Percentiles rank a stretch among this genome's conserved stretches.
Evolutionary conservation across 1,140 invertebrate species (phyloP).

Genomic region (Microplitis mediator): DNA sequence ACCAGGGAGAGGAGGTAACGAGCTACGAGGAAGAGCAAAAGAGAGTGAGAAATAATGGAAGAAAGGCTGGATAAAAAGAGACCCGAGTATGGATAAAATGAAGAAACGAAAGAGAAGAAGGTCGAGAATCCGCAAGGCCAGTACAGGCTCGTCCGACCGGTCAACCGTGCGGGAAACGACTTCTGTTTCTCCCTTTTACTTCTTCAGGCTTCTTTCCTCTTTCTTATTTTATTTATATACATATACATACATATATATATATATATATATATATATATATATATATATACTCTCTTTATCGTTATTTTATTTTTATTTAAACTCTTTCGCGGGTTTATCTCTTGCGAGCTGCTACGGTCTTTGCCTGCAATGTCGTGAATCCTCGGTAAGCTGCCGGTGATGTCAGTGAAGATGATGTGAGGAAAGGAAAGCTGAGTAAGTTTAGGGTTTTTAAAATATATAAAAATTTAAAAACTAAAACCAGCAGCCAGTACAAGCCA

Average conservation of each 20-base stretch:
- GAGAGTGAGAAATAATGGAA: not conserved
- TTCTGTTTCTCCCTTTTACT: slow-evolving; percentile 9
- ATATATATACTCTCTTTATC: not conserved
- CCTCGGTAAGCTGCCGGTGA: not conserved
- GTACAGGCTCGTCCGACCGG: slow-evolving; percentile 43
- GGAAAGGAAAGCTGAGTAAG: not conserved
- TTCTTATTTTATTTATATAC: no score
- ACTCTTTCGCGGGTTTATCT: not conserved
- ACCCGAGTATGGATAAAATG: slow-evolving; percentile 13
- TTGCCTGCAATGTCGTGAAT: not conserved
- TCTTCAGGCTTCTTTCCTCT: not conserved
- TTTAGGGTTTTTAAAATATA: no score
- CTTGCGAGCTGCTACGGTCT: no score
- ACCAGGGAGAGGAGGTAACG: slow-evolving; percentile 3
- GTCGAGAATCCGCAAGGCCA: slow-evolving; percentile 42
- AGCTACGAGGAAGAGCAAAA: no score
- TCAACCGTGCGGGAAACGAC: slow-evolving; percentile 42
- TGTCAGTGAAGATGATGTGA: not conserved
- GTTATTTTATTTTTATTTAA: not conserved
- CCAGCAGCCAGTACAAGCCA: no score
- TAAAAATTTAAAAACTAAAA: no score
- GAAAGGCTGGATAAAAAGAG: slow-evolving; percentile 8
- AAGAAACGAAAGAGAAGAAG: slow-evolving; percentile 35
- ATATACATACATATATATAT: not conserved
- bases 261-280: not conserved